A percentile compares a stretch with the other conserved stretches of the same genome.
Evolutionary conservation across 92 coral and sea anemone genomes (phyloP).

Genomic region (Metridium senile): DNA sequence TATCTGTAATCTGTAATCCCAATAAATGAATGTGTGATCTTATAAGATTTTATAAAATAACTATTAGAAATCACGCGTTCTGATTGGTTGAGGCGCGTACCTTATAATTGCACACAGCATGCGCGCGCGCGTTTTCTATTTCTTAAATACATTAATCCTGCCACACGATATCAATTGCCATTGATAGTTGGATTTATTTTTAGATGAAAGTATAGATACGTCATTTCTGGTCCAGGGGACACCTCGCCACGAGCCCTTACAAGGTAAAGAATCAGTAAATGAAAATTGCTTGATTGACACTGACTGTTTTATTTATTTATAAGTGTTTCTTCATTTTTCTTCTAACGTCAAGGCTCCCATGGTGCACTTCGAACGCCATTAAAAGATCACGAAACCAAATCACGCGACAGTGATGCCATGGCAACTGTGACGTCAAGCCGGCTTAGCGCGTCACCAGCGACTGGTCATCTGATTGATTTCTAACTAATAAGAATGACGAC

Average conservation of each 20-base stretch:
- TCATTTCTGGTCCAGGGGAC: constrained; percentile 23
- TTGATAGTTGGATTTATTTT: not conserved
- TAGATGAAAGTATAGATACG: constrained; percentile 29
- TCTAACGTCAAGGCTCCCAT: not conserved
- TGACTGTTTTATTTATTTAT: not conserved
- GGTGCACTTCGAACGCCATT: constrained; percentile 6
- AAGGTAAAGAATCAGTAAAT: constrained; percentile 5
- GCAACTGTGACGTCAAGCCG: not conserved
- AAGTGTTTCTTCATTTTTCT: not conserved
- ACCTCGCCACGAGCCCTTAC: not conserved
- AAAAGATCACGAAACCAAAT: not conserved
- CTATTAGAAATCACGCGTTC: too few relatives aligned
- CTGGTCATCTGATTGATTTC: constrained; percentile 59
- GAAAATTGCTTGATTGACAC: not conserved
- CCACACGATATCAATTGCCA: not conserved
- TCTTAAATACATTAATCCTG: too few relatives aligned
- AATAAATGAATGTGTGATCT: too few relatives aligned
- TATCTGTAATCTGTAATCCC: too few relatives aligned
- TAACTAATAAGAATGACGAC: not conserved
- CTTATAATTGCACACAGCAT: too few relatives aligned
- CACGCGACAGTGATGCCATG: not conserved
- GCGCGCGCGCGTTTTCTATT: too few relatives aligned
- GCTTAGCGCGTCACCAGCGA: constrained; percentile 30
- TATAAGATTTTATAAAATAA: too few relatives aligned
- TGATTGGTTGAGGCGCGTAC: too few relatives aligned